phyloP scores from a whole-genome alignment of 2,888 invertebrate genomes.

The Pecten maximus region DNA sequence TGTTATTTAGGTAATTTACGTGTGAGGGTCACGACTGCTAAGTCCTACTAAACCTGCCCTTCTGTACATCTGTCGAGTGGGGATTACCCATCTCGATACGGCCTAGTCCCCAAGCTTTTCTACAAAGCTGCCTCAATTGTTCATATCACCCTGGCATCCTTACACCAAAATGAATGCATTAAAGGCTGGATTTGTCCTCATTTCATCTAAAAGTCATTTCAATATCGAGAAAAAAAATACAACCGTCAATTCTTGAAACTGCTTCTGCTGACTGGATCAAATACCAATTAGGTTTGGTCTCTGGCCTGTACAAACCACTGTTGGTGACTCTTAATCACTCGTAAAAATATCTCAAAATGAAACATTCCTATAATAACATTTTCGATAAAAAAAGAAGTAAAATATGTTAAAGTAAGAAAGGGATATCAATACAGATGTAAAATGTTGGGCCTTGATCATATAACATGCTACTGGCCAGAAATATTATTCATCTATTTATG shows the following conservation, averaged over 20 bases:
- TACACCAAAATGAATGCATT: background rate
- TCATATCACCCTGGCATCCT: background rate
- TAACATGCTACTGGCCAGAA: background rate
- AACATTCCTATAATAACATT: background rate
- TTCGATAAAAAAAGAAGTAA: background rate
- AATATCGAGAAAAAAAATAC: background rate
- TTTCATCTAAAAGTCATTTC: slow-evolving; percentile 32
- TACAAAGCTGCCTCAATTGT: slow-evolving; percentile 6
- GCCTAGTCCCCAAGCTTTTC: slow-evolving; percentile 15
- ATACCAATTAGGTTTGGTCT: background rate
- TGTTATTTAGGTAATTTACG: slow-evolving; percentile 11
- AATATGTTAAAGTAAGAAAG: background rate
- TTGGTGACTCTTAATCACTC: background rate
- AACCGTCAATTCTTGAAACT: background rate
- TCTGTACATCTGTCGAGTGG: background rate
- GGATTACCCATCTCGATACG: slow-evolving; percentile 11
- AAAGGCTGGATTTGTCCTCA: slow-evolving; percentile 29
- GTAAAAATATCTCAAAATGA: background rate
- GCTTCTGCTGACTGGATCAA: background rate
- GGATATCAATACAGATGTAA: background rate
- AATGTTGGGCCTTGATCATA: background rate
- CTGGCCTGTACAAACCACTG: background rate
- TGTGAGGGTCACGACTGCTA: background rate
- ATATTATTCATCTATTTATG: slow-evolving; percentile 17
- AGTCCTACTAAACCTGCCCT: background rate